A percentile compares a stretch with the other conserved stretches of the same genome.
phyloP scores from a whole-genome alignment of 1,140 invertebrate species.

The Aphis gossypii region DNA sequence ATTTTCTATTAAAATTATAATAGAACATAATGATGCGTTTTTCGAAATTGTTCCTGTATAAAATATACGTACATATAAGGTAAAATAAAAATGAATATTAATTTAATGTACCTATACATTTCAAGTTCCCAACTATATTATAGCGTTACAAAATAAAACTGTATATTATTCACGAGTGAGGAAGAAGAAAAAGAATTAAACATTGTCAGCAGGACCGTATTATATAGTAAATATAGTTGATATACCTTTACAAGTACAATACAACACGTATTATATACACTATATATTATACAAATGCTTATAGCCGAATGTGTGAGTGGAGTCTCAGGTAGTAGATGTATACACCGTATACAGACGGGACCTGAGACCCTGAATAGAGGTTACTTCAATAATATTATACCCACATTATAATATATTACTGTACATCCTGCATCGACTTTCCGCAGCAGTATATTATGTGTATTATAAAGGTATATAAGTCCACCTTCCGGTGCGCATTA shows the following conservation, averaged over 20 bases:
- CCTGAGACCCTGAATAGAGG: neutral
- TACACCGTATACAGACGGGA: neutral
- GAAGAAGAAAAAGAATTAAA: neutral
- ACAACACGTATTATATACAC: neutral
- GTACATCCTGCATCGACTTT: neutral
- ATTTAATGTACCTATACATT: neutral
- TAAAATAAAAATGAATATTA: neutral
- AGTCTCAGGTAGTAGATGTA: neutral
- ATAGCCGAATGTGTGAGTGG: neutral
- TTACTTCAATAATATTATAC: neutral
- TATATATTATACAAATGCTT: neutral
- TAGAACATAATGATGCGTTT: neutral
- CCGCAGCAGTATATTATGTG: neutral
- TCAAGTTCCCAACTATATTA: neutral
- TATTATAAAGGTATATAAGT: neutral
- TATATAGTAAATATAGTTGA: neutral
- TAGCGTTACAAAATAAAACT: neutral
- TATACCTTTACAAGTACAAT: neutral
- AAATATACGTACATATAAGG: neutral
- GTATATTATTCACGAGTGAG: neutral
- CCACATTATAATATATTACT: neutral
- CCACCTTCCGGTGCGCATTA: neutral
- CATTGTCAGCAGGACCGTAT: neutral
- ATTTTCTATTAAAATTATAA: no score
- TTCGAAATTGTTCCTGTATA: neutral